These are phyloP conservation scores for Leptinotarsa texana DNA, from an alignment of 1,140 invertebrate genomes.

Conservation along the genomic window DNA sequence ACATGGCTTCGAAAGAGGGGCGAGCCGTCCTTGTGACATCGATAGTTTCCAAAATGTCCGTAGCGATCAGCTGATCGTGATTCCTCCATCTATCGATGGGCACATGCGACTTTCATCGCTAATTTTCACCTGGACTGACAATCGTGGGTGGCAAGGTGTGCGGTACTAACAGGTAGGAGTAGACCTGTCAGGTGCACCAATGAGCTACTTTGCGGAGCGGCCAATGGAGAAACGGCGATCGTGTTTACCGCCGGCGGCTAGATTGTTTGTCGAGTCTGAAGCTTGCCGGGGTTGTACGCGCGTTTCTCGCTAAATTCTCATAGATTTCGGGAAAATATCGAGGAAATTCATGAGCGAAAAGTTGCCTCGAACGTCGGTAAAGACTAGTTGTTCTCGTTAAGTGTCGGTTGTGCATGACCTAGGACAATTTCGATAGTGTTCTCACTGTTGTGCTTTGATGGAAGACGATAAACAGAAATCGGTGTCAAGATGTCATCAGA, in stretches of 20 bases:
- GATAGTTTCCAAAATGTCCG: slow-evolving; percentile 44
- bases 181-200: slow-evolving; percentile 55
- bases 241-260: slow-evolving; percentile 51
- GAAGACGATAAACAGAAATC: slow-evolving; percentile 34
- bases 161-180: slow-evolving; percentile 51
- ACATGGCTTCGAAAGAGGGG: slow-evolving; percentile 14
- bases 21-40: neutral
- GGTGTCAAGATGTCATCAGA: slow-evolving; percentile 34
- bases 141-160: slow-evolving; percentile 28
- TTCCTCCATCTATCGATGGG: neutral
- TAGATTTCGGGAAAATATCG: neutral
- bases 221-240: slow-evolving; percentile 53
- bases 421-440: slow-evolving; percentile 22
- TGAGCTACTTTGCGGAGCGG: slow-evolving; percentile 43
- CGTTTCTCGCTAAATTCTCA: slow-evolving; percentile 29
- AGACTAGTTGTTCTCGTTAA: neutral
- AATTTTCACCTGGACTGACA: slow-evolving; percentile 15
- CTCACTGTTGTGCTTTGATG: slow-evolving; percentile 45
- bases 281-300: slow-evolving; percentile 46
- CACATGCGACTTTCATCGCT: neutral
- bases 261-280: slow-evolving; percentile 44
- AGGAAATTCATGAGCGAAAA: neutral
- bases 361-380: neutral
- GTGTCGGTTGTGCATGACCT: slow-evolving; percentile 19
- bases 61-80: slow-evolving; percentile 48